Conservation (phyloP, 2,113 vertebrate species). For the Plecotus auritus region DNA sequence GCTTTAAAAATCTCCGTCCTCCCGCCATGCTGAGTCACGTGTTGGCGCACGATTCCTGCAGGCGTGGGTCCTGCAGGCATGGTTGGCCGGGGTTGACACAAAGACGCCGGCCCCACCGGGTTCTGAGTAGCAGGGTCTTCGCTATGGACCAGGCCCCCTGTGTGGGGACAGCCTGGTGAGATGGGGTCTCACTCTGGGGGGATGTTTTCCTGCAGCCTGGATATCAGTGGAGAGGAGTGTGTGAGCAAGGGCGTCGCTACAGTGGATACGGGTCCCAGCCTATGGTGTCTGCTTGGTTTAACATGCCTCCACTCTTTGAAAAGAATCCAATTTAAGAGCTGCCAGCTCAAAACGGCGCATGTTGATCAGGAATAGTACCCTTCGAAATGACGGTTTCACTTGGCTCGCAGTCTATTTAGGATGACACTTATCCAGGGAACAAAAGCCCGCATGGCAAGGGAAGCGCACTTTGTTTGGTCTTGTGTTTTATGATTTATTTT, state of each 20-base stretch:
- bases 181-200: not conserved
- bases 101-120: fast-evolving
- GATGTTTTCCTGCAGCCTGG: fast-evolving
- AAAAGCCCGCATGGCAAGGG: not conserved
- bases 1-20: not conserved
- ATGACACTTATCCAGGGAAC: conserved; percentile 20
- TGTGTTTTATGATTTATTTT: not conserved
- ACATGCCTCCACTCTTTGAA: not conserved
- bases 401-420: fast-evolving
- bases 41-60: fast-evolving
- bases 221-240: not conserved
- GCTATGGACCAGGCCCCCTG: fast-evolving
- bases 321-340: not conserved
- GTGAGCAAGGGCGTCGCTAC: not conserved
- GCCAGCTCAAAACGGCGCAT: fast-evolving
- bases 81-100: fast-evolving
- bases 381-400: not conserved
- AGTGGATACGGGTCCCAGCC: fast-evolving
- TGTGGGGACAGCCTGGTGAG: not conserved
- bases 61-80: fast-evolving
- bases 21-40: fast-evolving
- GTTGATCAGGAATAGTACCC: not conserved
- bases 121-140: not conserved
- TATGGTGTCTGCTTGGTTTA: fast-evolving
- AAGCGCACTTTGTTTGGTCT: not conserved